These are phyloP conservation scores for Andrena praecox DNA, from an alignment of 2,888 invertebrate species.

Conservation along the genomic window DNA sequence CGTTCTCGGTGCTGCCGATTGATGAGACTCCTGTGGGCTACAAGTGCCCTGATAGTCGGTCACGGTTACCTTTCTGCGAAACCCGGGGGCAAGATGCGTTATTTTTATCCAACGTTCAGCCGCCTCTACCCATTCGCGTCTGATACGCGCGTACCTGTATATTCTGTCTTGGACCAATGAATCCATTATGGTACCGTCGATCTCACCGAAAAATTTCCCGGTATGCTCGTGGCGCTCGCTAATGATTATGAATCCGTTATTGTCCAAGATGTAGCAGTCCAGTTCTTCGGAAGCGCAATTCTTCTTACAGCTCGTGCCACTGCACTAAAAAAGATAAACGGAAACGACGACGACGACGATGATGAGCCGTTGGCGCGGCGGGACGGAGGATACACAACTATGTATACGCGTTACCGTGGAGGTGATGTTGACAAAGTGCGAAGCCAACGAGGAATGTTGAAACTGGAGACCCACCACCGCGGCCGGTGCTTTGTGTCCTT, in stretches of 20 bases:
- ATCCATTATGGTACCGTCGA: slow-evolving; percentile 97
- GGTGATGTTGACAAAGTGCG: slow-evolving; percentile 95
- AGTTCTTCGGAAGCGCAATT: slow-evolving; percentile 94
- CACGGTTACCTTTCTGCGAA: slow-evolving; percentile 90
- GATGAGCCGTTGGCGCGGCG: neutral
- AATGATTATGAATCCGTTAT: slow-evolving; percentile 97
- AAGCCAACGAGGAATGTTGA: slow-evolving; percentile 92
- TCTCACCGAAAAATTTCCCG: slow-evolving; percentile 97
- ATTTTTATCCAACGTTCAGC: too few relatives aligned
- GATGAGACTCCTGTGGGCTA: slow-evolving; percentile 85
- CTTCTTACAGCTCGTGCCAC: slow-evolving; percentile 90
- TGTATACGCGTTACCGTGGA: slow-evolving; percentile 88
- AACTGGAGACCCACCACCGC: slow-evolving; percentile 97
- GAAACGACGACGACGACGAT: neutral
- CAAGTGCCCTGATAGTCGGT: slow-evolving; percentile 96
- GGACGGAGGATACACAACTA: neutral
- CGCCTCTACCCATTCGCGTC: neutral
- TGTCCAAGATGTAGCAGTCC: slow-evolving; percentile 97
- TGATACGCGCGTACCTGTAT: slow-evolving; percentile 86
- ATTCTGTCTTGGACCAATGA: slow-evolving; percentile 95
- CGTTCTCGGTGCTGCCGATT: slow-evolving; percentile 83
- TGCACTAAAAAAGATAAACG: slow-evolving; percentile 86
- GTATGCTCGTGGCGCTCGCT: slow-evolving; percentile 95
- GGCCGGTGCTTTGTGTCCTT: slow-evolving; percentile 93
- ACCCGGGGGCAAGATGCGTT: neutral